These are phyloP conservation scores for Morone saxatilis DNA, from an alignment of 2,113 vertebrate species.

Conservation along the genomic window DNA sequence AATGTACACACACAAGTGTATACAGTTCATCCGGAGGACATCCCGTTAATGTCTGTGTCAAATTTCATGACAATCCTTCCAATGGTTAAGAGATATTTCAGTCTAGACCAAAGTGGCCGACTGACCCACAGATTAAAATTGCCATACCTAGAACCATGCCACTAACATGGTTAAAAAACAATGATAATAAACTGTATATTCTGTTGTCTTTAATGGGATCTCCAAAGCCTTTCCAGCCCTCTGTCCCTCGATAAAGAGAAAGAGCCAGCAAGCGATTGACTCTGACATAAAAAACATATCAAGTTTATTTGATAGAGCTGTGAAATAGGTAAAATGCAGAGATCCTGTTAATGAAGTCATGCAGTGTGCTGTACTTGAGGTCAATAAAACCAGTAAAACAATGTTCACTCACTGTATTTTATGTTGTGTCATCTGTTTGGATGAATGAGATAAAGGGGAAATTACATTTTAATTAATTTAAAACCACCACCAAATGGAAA, in stretches of 20 bases:
- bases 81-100: neutral
- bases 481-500: neutral
- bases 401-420: neutral
- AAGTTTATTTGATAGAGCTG: neutral
- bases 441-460: neutral
- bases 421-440: neutral
- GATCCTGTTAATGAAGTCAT: neutral
- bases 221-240: neutral
- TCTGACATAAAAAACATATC: neutral
- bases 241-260: neutral
- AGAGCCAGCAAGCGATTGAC: neutral
- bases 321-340: neutral
- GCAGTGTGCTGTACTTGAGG: neutral
- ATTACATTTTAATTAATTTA: conserved; percentile 10
- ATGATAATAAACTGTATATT: too few relatives aligned
- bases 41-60: neutral
- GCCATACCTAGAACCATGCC: neutral
- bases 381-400: conserved; percentile 2
- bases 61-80: neutral
- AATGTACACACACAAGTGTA: neutral
- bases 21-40: neutral
- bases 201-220: neutral
- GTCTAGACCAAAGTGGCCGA: neutral
- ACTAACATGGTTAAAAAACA: too few relatives aligned
- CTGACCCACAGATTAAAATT: neutral